Conservation (phyloP, 1,140 invertebrate species). For the Calephelis virginiensis region DNA sequence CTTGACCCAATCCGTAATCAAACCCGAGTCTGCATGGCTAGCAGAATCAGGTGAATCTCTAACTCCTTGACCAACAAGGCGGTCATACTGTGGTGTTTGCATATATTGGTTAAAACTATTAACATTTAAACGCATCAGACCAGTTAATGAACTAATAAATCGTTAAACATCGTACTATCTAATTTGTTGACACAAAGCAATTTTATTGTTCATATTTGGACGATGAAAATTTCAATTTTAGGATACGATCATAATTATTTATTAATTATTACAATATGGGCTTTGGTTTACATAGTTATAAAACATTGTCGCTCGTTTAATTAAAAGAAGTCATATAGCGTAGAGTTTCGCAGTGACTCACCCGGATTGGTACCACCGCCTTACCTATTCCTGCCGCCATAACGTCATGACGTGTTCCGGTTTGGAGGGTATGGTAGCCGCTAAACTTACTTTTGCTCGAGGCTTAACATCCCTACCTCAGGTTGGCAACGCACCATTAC, state of each 20-base stretch:
- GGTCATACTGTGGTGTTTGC: neutral
- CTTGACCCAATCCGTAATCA: too few relatives aligned
- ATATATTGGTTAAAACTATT: constrained; percentile 7
- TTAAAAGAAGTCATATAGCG: neutral
- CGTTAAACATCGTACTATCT: constrained; percentile 7
- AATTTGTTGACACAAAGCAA: constrained; percentile 16
- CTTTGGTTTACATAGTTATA: constrained; percentile 10
- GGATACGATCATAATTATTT: constrained; percentile 1
- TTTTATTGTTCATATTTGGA: constrained; percentile 10
- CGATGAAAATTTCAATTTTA: constrained; percentile 10
- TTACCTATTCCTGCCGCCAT: too few relatives aligned
- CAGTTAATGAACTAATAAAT: constrained; percentile 17
- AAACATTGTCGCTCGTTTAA: constrained; percentile 3
- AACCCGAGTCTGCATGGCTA: too few relatives aligned
- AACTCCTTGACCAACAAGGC: too few relatives aligned
- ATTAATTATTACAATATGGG: constrained; percentile 15
- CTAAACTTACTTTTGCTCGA: too few relatives aligned
- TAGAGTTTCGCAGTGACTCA: too few relatives aligned
- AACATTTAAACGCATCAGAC: constrained; percentile 12
- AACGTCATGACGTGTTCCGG: too few relatives aligned
- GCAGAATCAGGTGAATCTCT: too few relatives aligned
- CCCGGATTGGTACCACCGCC: too few relatives aligned
- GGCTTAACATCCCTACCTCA: too few relatives aligned
- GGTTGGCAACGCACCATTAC: too few relatives aligned
- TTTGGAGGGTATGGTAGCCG: too few relatives aligned